Evolutionary conservation across 2,888 invertebrate species (phyloP).

Genomic region (Caenorhabditis becei): DNA sequence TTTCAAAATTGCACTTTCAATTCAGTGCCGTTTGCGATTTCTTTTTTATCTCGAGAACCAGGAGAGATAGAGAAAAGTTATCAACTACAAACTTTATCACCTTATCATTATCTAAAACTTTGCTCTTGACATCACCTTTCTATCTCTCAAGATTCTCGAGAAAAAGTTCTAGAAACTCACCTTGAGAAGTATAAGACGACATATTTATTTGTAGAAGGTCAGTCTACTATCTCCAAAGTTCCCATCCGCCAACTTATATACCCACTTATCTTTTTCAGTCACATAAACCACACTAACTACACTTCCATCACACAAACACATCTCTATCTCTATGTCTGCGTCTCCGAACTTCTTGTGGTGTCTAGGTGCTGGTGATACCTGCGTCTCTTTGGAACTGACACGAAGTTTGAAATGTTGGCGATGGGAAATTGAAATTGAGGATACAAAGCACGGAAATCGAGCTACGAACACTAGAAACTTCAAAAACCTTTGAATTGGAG

Average conservation of each 20-base stretch:
- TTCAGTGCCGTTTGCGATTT: no score
- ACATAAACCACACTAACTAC: conserved; percentile 10
- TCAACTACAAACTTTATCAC: background rate
- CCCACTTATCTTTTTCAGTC: background rate
- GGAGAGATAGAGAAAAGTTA: background rate
- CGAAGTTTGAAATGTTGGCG: background rate
- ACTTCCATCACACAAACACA: conserved; percentile 2
- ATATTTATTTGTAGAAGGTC: conserved; percentile 2
- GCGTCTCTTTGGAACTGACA: background rate
- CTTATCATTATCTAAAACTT: no score
- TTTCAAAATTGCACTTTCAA: background rate
- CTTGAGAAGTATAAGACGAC: conserved; percentile 45
- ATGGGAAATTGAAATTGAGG: background rate
- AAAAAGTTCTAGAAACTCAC: conserved; percentile 17
- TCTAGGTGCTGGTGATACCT: no score
- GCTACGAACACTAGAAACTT: background rate
- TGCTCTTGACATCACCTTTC: background rate
- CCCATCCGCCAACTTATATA: background rate
- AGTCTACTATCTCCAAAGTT: background rate
- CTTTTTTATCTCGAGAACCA: background rate
- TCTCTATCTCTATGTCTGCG: background rate
- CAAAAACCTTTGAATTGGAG: background rate
- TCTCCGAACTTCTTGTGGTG: background rate
- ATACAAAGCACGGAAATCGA: background rate
- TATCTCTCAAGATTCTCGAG: background rate